Evolutionary conservation across 2,888 invertebrate genomes (phyloP), one percentile per base, ranked within the genome.

Genomic region (Dynastes grantii): DNA sequence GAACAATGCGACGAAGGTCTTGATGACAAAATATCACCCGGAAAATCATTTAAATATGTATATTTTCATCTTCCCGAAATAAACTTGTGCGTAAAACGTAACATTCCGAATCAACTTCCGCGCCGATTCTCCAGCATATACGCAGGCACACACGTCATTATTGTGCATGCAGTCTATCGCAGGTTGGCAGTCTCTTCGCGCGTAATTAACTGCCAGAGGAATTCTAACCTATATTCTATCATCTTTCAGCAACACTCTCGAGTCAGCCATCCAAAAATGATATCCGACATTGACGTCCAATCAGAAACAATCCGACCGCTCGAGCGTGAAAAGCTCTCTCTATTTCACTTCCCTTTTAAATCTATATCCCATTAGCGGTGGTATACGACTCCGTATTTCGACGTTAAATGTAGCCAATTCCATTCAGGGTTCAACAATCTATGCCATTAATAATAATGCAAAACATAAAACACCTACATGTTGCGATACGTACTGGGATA

Each of bases 261-360:
- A 82, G 78, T 80, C 84, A 84, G 79, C 83, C 84, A 85, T 84
- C 84, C 84, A 84, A 84, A 85, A 84, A 84, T 83, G 83, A 84
- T 84, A 85, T 83, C 83, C 83, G 83, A 84, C 83, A 83, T 82
- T 84, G 85, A 85, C 84, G 84, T 83, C 83, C 84, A 83, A 84
- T 85, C 85, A 84, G 82, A 83, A 83, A 84, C 85, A 84, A 84
- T 85, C 82, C 83, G 81, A 61, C 80, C 83, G 81, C 80, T 81
- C 83, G 81, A 83, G 83, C 84, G 83, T 81, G 79, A 80, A 83
- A 81, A 81, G 81, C 81, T 81, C 82, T 81, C 82, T 81, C 80
- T 80, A 78, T 80, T 80, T 77, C 78, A 80, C 79, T 81, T 80
- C 78, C 79, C 81, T 80, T 81, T 81, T 80, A 80, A 80, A 78